Base-by-base conservation (phyloP, 2,888 invertebrate genomes). In the Drosophila planitibia region DNA sequence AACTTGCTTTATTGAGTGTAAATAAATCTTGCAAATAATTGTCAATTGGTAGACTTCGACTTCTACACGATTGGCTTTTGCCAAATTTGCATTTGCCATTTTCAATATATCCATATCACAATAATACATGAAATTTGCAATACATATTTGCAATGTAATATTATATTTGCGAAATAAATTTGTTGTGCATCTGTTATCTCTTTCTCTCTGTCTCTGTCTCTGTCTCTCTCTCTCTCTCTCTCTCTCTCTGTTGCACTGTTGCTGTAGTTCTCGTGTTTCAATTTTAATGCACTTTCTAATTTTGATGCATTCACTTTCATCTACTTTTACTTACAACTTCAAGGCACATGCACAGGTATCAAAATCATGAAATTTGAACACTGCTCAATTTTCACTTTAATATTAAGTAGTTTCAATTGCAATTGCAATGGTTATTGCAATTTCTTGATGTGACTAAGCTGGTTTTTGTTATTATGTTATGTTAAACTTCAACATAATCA, bases 401-500 rank as follows among this genome's bases (percentile, higher is more conserved):
- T 54, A 52, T 55, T 39, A 55, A 37, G 22, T 57, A 39, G 47
- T 54, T 74, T 51, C 55, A 69, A 65, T 62, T 54, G 22, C 22
- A 22, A 22, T 22, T 22, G 37, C 60, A 44, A 44, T 60, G 30
- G 41, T 51, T 52, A 41, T 63, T 67, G 28, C 63, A 37, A 39
- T 59, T 74, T 25, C 1, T 59, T 69, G 60, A 79, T 69, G 70
- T 55, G 68, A 66, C 55, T 68, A 59, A 65, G 52, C 69, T 58
- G 39, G 22, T 68, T 22, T 33, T 9, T 52, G 41, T 47, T 49
- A 57, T 72, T 69, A 37, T 61, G 32, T 67, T 44, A 64, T 58
- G 39, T 37, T 63, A 33, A 55, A 58, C 67, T 58, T 63, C 69
- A 62, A 51, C 74, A 64, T 58, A 68, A 82, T 74, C 74, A 68